Percentiles rank a stretch among this genome's conserved stretches.
These are phyloP conservation scores for Drosophila mauritiana DNA, from an alignment of 1,140 invertebrate species.

Conservation along the genomic window DNA sequence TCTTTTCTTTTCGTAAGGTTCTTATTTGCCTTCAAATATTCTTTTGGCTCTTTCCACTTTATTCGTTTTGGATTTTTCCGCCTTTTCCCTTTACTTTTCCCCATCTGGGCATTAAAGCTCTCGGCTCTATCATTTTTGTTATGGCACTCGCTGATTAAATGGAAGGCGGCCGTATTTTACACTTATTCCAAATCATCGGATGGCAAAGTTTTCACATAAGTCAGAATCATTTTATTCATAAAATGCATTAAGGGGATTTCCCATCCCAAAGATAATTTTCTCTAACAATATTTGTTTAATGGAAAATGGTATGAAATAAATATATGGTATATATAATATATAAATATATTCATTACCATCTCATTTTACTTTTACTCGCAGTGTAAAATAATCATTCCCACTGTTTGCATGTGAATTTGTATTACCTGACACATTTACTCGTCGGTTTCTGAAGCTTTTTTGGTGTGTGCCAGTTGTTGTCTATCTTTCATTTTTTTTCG, in stretches of 20 bases:
- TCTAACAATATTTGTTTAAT: too few relatives aligned
- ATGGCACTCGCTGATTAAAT: conserved; percentile 53
- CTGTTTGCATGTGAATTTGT: neutral
- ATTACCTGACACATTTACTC: conserved; percentile 34
- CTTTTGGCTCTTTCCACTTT: neutral
- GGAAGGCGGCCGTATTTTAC: conserved; percentile 49
- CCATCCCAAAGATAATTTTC: too few relatives aligned
- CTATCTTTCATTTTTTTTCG: conserved; percentile 10
- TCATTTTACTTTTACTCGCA: neutral
- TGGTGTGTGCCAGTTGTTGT: conserved; percentile 12
- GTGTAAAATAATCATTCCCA: neutral
- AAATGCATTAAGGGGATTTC: neutral
- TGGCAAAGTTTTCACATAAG: neutral
- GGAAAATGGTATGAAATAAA: neutral
- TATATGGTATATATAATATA: neutral
- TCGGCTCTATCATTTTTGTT: conserved; percentile 37
- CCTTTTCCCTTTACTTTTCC: neutral
- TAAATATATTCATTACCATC: neutral
- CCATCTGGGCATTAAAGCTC: conserved; percentile 40
- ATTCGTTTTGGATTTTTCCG: neutral
- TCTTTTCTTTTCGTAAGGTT: neutral
- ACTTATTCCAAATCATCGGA: conserved; percentile 24
- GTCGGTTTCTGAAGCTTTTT: conserved; percentile 21
- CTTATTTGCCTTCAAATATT: neutral
- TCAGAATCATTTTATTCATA: neutral